Evolutionary conservation across 2,113 vertebrate species (phyloP).

Genomic region (Sinocyclocheilus rhinocerous): DNA sequence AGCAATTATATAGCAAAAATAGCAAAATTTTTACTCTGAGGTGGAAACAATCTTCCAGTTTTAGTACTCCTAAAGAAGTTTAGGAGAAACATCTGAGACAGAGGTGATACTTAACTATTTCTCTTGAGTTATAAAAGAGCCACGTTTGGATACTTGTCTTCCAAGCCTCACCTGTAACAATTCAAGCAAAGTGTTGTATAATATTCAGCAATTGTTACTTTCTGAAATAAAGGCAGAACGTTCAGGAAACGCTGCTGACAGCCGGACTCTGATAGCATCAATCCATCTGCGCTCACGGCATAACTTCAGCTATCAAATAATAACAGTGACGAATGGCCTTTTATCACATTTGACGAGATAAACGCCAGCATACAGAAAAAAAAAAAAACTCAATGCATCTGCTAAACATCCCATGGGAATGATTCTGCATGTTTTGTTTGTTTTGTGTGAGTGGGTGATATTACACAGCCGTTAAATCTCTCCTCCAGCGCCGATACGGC

Average conservation of each 20-base stretch:
- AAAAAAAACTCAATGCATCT: neutral
- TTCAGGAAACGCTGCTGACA: neutral
- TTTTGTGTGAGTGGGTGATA: slow-evolving; percentile 9
- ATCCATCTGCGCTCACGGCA: slow-evolving; percentile 17
- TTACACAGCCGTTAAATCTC: slow-evolving; percentile 13
- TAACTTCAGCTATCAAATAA: slow-evolving; percentile 18
- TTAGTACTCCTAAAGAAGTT: neutral
- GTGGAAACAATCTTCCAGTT: neutral
- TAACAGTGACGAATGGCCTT: slow-evolving; percentile 27
- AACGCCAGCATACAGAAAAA: neutral
- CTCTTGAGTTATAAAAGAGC: neutral
- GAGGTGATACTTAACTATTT: neutral
- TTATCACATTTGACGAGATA: slow-evolving; percentile 11
- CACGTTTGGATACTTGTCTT: neutral
- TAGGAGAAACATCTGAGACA: neutral
- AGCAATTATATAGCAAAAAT: neutral
- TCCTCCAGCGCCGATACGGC: neutral
- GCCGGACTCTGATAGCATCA: slow-evolving; percentile 15
- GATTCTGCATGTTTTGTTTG: slow-evolving; percentile 37
- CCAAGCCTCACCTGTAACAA: neutral
- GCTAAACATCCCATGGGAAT: neutral
- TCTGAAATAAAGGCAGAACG: neutral
- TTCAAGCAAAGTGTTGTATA: neutral
- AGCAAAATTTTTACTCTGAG: neutral
- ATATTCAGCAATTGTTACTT: neutral